Evolutionary conservation across 2,113 vertebrate species (phyloP).

Genomic region (Ifrita kowaldi): DNA sequence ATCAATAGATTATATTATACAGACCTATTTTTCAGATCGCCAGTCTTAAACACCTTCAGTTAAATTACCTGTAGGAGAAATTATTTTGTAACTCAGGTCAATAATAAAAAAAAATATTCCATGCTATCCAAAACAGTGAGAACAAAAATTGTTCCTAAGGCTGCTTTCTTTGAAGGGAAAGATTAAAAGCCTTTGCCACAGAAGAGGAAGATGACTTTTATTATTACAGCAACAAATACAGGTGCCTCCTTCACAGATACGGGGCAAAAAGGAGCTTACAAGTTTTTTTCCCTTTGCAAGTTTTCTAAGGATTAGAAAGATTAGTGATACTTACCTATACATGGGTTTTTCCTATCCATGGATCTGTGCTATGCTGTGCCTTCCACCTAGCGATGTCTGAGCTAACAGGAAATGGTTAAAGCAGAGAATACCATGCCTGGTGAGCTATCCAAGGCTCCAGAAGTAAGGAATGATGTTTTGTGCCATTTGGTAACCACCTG

Average conservation of each 20-base stretch:
- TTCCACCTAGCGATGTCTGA: not conserved
- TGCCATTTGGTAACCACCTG: not conserved
- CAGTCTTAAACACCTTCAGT: not conserved
- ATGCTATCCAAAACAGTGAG: not conserved
- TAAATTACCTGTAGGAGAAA: not conserved
- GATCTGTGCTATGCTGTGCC: not conserved
- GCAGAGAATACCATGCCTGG: not conserved
- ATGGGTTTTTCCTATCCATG: not conserved
- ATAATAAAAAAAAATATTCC: not conserved
- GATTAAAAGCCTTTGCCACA: not conserved
- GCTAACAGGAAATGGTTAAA: not conserved
- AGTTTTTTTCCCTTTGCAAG: not conserved
- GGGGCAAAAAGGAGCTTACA: not conserved
- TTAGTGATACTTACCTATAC: not conserved
- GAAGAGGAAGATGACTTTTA: not conserved
- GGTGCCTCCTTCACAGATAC: not conserved
- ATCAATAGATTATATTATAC: not conserved
- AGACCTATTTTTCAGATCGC: not conserved
- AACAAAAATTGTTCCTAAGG: not conserved
- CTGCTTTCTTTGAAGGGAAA: not conserved
- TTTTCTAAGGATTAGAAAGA: not conserved
- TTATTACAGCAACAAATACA: not conserved
- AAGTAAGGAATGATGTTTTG: not conserved
- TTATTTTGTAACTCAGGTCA: not conserved
- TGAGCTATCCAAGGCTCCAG: not conserved